Conservation (phyloP, 35 echinoderm and acorn worm genomes). For the Lytechinus pictus region DNA sequence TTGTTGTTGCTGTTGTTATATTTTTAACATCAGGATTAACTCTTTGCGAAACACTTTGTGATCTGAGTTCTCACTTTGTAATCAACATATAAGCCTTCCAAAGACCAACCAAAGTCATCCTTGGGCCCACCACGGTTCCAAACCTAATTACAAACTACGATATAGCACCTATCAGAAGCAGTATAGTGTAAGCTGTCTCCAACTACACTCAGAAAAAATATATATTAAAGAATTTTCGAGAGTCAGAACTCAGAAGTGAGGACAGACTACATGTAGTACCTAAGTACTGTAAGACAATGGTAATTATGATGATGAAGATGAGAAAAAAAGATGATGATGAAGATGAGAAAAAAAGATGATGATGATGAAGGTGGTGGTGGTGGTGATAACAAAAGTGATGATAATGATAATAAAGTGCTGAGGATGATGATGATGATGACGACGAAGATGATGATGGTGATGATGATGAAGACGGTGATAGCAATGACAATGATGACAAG, state of each 20-base stretch:
- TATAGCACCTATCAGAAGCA: constrained; percentile 54
- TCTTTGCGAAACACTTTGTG: too few species aligned
- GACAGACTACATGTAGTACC: too few species aligned
- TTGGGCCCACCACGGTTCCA: neutral
- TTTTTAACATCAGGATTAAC: too few species aligned
- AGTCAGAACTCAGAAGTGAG: neutral
- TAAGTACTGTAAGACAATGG: neutral
- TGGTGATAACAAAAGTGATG: too few species aligned
- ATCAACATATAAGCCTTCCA: neutral
- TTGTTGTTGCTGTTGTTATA: too few species aligned
- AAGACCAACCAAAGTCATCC: neutral
- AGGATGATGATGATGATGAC: too few species aligned
- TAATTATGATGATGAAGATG: constrained; percentile 3
- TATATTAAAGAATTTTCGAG: neutral
- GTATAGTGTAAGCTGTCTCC: constrained; percentile 24
- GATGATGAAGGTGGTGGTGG: neutral
- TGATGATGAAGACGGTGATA: too few species aligned
- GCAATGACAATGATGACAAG: too few species aligned
- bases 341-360: neutral
- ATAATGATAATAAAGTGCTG: too few species aligned
- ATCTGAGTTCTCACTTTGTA: neutral
- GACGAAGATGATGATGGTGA: too few species aligned
- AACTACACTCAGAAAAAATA: constrained; percentile 33
- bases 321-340: neutral
- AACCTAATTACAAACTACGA: neutral